Evolutionary conservation across 2,113 vertebrate genomes (phyloP).

Genomic region (Phycodurus eques): DNA sequence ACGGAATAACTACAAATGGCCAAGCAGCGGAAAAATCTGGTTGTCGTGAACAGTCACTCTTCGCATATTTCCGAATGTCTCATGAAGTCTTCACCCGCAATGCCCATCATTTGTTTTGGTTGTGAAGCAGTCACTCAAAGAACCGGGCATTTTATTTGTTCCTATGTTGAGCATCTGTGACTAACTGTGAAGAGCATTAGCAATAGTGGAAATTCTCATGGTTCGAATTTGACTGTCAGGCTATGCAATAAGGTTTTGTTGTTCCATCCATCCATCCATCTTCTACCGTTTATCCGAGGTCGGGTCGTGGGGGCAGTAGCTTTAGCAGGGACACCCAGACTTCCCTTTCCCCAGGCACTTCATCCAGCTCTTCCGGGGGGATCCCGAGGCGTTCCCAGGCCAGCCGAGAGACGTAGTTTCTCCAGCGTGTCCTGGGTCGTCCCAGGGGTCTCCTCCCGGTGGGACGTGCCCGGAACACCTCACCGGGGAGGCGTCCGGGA

Average conservation of each 20-base stretch:
- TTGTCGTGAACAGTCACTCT: constrained; percentile 19
- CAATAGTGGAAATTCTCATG: constrained; percentile 26
- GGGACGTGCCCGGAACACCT: no score
- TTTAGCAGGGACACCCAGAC: no score
- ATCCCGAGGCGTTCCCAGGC: no score
- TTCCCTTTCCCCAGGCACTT: no score
- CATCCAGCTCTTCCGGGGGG: no score
- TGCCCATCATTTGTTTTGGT: constrained; percentile 40
- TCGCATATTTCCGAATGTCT: background rate
- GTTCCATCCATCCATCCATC: no score
- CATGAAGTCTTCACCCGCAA: constrained; percentile 3
- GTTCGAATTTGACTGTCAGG: background rate
- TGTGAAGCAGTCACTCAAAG: constrained; percentile 34
- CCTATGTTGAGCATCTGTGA: constrained; percentile 1
- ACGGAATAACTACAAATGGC: constrained; percentile 12
- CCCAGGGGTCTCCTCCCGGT: no score
- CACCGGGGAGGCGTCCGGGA: no score
- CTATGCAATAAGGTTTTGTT: background rate
- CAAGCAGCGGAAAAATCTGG: constrained; percentile 50
- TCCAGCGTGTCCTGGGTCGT: no score
- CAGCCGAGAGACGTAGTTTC: no score
- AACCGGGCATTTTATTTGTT: background rate
- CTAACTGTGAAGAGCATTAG: background rate
- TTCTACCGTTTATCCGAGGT: no score
- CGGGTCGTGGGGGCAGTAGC: no score